phyloP scores from a whole-genome alignment of 2,888 invertebrate species.

The Diachrysia chrysitis region DNA sequence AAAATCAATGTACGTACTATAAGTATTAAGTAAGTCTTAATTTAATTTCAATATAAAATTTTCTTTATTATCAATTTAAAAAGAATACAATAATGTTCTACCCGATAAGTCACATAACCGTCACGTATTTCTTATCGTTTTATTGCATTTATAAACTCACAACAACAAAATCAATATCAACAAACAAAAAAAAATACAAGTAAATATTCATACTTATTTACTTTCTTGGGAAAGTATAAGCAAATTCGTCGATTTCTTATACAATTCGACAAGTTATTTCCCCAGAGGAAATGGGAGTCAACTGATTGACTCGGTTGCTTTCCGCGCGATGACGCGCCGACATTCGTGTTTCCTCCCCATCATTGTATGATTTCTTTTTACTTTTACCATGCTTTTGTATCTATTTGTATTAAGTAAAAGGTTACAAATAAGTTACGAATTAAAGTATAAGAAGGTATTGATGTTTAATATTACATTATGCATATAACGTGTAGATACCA shows the following conservation, averaged over 20 bases:
- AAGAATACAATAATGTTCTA: no score
- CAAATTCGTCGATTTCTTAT: conserved; percentile 14
- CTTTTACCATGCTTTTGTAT: not conserved
- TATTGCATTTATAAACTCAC: no score
- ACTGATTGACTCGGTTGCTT: conserved; percentile 18
- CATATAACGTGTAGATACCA: no score
- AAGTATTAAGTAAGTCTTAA: no score
- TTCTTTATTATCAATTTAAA: no score
- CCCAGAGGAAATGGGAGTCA: conserved; percentile 22
- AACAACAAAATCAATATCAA: not conserved
- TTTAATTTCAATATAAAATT: no score
- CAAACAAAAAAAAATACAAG: not conserved
- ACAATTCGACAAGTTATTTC: conserved; percentile 29
- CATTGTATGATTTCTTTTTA: not conserved
- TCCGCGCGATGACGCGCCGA: conserved; percentile 3
- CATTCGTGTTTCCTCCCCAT: not conserved
- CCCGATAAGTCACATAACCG: no score
- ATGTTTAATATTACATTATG: no score
- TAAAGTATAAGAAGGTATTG: no score
- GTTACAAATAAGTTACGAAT: no score
- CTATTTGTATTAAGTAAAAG: not conserved
- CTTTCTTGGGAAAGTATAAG: conserved; percentile 7
- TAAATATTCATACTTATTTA: not conserved
- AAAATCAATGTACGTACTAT: no score
- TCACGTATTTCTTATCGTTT: no score